Percentiles rank a stretch among this genome's conserved stretches.
phyloP scores from a whole-genome alignment of 2,888 invertebrate species.

The Cosmia pyralina region DNA sequence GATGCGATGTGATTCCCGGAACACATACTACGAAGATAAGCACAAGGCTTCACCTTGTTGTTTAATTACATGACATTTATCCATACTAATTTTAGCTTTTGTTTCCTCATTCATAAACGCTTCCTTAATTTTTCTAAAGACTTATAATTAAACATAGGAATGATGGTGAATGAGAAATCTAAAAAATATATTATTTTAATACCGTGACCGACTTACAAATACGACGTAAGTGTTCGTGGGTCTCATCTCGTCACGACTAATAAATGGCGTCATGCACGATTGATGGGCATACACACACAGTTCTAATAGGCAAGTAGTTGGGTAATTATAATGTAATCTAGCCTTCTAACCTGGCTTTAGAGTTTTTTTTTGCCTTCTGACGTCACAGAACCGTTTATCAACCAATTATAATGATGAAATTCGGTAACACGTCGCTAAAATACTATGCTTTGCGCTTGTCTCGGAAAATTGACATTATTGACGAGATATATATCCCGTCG shows the following conservation, averaged over 20 bases:
- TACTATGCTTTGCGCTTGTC: neutral
- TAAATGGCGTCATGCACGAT: slow-evolving; percentile 51
- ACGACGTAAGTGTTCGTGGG: slow-evolving; percentile 46
- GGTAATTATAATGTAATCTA: slow-evolving; percentile 38
- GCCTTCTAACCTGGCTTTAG: slow-evolving; percentile 22
- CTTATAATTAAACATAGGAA: slow-evolving; percentile 43
- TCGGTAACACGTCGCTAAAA: neutral
- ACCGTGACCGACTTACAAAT: slow-evolving; percentile 47
- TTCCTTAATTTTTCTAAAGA: slow-evolving; percentile 58
- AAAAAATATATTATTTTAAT: slow-evolving; percentile 44
- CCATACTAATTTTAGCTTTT: slow-evolving; percentile 17
- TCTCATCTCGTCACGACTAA: slow-evolving; percentile 56
- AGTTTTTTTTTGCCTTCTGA: neutral
- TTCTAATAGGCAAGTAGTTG: slow-evolving; percentile 48
- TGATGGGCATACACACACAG: slow-evolving; percentile 42
- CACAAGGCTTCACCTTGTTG: slow-evolving; percentile 15
- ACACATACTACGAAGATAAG: slow-evolving; percentile 4
- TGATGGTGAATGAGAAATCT: slow-evolving; percentile 31
- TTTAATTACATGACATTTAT: slow-evolving; percentile 22
- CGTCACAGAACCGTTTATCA: slow-evolving; percentile 1
- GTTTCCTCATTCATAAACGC: slow-evolving; percentile 54
- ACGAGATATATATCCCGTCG: neutral
- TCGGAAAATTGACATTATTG: neutral
- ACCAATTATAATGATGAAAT: neutral
- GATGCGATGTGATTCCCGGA: neutral